Percentiles rank a stretch among this genome's conserved stretches.
phyloP scores from a whole-genome alignment of 2,888 invertebrate genomes.

The Hypomecis atomaria region DNA sequence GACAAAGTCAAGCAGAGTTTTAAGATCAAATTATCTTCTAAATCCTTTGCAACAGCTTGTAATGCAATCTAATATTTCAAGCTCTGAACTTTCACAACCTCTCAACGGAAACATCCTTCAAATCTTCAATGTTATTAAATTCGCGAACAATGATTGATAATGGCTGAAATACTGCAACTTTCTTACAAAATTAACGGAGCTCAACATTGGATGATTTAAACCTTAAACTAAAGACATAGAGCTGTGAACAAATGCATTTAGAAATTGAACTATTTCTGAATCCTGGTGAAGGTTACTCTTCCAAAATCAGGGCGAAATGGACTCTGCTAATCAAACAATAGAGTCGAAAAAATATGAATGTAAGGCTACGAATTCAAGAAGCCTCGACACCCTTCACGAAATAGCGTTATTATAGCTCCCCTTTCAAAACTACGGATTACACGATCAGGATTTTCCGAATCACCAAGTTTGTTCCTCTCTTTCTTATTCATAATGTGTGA shows the following conservation, averaged over 20 bases:
- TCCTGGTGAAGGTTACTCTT: neutral
- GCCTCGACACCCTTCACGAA: constrained; percentile 32
- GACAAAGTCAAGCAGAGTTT: too few species aligned
- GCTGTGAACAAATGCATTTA: constrained; percentile 30
- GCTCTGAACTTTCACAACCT: constrained; percentile 50
- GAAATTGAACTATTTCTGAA: constrained; percentile 20
- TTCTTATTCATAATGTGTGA: constrained; percentile 32
- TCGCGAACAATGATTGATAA: constrained; percentile 71
- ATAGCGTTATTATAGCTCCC: constrained; percentile 48
- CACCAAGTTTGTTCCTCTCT: constrained; percentile 42
- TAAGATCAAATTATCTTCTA: neutral
- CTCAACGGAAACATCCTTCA: constrained; percentile 62
- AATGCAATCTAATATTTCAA: constrained; percentile 45
- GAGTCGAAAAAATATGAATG: neutral
- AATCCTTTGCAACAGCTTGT: constrained; percentile 7
- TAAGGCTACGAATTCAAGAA: constrained; percentile 9
- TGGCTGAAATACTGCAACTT: constrained; percentile 46
- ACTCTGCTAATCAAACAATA: constrained; percentile 2
- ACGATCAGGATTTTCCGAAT: constrained; percentile 47
- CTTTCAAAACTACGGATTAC: constrained; percentile 55
- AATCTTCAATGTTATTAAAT: constrained; percentile 69
- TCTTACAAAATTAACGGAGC: constrained; percentile 33
- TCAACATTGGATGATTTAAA: constrained; percentile 24
- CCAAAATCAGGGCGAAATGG: constrained; percentile 20
- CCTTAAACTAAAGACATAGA: constrained; percentile 22